A percentile compares a stretch with the other conserved stretches of the same genome.
phyloP scores from a whole-genome alignment of 2,113 vertebrate species.

The Octodon degus region DNA sequence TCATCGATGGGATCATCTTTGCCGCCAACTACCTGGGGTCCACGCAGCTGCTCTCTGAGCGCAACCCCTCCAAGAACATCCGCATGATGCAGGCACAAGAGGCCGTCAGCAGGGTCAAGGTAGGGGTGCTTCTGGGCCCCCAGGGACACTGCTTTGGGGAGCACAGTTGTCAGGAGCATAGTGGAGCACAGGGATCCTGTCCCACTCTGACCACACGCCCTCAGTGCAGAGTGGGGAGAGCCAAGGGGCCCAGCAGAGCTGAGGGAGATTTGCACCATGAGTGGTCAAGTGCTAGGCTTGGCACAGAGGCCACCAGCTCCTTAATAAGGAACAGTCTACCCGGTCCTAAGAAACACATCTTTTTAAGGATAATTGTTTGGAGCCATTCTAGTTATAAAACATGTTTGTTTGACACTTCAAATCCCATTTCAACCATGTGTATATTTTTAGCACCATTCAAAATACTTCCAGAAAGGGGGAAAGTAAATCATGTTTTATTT shows the following conservation, averaged over 20 bases:
- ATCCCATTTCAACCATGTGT: not conserved
- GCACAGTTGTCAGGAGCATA: accelerated
- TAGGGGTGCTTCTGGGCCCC: conserved; percentile 75
- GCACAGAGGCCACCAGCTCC: not conserved
- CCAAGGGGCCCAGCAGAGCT: not conserved
- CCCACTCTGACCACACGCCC: not conserved
- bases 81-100: conserved; percentile 99
- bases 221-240: not conserved
- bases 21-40: conserved; percentile 99
- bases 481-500: not conserved
- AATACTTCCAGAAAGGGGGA: not conserved
- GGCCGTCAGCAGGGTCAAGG: conserved; percentile 98
- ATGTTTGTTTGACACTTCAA: not conserved
- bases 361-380: not conserved
- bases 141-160: not conserved
- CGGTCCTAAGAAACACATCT: not conserved
- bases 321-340: not conserved
- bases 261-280: not conserved
- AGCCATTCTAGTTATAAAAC: not conserved
- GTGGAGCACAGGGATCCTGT: not conserved
- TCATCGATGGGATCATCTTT: conserved; percentile 99
- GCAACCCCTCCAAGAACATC: conserved; percentile 99
- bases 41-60: conserved; percentile 97
- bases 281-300: not conserved
- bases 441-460: conserved; percentile 47